phyloP scores from a whole-genome alignment of 2,888 invertebrate genomes.

The Bedellia somnulentella region DNA sequence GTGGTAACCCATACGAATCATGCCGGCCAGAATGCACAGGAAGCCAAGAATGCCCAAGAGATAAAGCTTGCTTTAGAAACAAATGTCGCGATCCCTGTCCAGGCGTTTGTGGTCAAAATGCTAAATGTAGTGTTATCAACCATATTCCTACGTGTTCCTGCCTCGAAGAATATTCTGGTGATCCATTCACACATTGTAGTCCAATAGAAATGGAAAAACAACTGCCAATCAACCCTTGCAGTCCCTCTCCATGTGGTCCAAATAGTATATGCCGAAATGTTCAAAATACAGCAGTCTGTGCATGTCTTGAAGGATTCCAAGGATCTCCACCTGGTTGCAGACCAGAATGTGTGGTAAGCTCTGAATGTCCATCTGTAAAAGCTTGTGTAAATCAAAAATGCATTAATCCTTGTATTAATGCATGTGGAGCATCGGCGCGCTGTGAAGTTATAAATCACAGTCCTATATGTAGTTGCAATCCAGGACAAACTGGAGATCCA shows the following conservation, averaged over 20 bases:
- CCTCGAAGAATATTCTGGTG: conserved; percentile 68
- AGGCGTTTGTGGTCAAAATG: conserved; percentile 72
- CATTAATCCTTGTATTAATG: conserved; percentile 79
- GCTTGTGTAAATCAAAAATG: conserved; percentile 85
- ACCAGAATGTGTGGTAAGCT: conserved; percentile 82
- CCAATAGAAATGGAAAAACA: conserved; percentile 22
- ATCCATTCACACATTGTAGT: conserved; percentile 66
- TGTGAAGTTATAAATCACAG: conserved; percentile 85
- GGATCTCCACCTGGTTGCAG: conserved; percentile 81
- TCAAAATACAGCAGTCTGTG: conserved; percentile 78
- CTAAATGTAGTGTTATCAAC: conserved; percentile 73
- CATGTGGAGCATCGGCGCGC: conserved; percentile 75
- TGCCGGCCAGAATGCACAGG: conserved; percentile 75
- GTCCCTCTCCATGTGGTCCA: conserved; percentile 76
- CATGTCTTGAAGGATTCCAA: conserved; percentile 73
- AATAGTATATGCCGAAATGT: conserved; percentile 77
- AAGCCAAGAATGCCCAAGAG: conserved; percentile 70
- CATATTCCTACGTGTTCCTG: conserved; percentile 76
- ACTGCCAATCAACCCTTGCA: conserved; percentile 67
- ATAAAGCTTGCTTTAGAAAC: conserved; percentile 71
- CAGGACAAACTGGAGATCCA: conserved; percentile 77
- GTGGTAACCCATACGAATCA: conserved; percentile 70
- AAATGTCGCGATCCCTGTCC: conserved; percentile 77
- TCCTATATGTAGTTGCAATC: conserved; percentile 81
- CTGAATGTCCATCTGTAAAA: conserved; percentile 77